These are phyloP conservation scores for Tetranychus cinnabarinus DNA, from an alignment of 1,140 invertebrate species.

Conservation along the genomic window DNA sequence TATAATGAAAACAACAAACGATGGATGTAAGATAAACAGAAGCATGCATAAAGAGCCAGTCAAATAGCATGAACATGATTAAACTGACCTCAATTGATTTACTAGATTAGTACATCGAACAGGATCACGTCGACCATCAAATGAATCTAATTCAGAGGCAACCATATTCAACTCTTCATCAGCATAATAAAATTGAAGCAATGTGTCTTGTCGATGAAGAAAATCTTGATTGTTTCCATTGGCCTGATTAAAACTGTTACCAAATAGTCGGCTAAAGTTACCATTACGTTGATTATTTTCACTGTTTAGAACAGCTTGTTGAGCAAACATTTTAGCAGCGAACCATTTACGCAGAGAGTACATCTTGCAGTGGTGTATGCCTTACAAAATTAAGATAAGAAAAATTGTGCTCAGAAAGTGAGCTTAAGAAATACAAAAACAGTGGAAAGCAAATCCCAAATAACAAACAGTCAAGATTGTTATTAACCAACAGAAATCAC, in stretches of 20 bases:
- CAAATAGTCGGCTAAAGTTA: not conserved
- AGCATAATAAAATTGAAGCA: slow-evolving; percentile 61
- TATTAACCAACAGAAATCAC: too few species aligned
- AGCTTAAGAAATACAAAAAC: too few species aligned
- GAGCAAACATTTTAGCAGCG: slow-evolving; percentile 6
- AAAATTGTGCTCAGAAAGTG: too few species aligned
- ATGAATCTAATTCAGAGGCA: slow-evolving; percentile 85
- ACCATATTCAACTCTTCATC: slow-evolving; percentile 86
- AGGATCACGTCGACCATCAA: slow-evolving; percentile 90
- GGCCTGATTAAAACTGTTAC: not conserved
- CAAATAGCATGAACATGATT: not conserved
- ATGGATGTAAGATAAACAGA: not conserved
- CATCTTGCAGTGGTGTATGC: not conserved
- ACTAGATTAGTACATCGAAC: slow-evolving; percentile 82
- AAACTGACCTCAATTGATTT: slow-evolving; percentile 54
- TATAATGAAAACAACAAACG: not conserved
- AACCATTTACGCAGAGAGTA: slow-evolving; percentile 9
- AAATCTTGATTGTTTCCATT: not conserved
- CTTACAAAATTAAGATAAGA: too few species aligned
- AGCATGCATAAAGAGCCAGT: not conserved
- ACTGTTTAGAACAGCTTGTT: not conserved
- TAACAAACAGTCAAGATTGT: too few species aligned
- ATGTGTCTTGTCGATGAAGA: not conserved
- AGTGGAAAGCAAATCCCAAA: too few species aligned
- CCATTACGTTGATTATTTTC: not conserved